Conservation (phyloP, 2,888 invertebrate species). For the Epirrhoe alternata region DNA sequence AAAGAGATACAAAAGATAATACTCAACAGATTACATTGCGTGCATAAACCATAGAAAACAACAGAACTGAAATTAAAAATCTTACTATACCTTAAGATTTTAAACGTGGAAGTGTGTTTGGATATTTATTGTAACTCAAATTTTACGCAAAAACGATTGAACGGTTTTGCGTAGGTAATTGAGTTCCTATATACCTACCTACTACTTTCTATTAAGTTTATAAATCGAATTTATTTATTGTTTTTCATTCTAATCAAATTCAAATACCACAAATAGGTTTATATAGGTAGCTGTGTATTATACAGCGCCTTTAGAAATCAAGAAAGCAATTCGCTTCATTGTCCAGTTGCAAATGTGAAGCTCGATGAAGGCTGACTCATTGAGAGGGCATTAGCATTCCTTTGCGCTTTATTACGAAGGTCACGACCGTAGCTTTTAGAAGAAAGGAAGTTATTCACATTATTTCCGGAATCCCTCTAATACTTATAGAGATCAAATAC, state of each 20-base stretch:
- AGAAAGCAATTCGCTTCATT: constrained; percentile 33
- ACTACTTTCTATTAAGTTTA: not conserved
- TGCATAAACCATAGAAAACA: no score
- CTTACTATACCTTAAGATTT: no score
- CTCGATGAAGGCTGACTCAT: constrained; percentile 55
- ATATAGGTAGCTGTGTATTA: not conserved
- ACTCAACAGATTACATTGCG: no score
- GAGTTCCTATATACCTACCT: not conserved
- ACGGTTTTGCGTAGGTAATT: not conserved
- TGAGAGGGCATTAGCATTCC: constrained; percentile 52
- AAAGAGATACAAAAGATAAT: not conserved
- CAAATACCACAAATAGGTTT: not conserved
- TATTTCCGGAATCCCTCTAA: constrained; percentile 23
- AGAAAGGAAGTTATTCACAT: constrained; percentile 29
- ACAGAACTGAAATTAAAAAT: no score
- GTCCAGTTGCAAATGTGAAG: constrained; percentile 29
- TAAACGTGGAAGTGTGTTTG: no score
- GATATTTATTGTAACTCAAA: no score
- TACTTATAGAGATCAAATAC: constrained; percentile 32
- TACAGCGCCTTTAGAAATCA: constrained; percentile 22
- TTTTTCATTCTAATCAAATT: not conserved
- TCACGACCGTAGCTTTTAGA: constrained; percentile 34
- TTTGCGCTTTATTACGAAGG: constrained; percentile 42
- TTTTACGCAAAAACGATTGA: no score
- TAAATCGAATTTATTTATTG: not conserved